A percentile compares a stretch with the other conserved stretches of the same genome.
Conservation (phyloP, 2,888 invertebrate genomes). For the Pristionchus fissidentatus region DNA sequence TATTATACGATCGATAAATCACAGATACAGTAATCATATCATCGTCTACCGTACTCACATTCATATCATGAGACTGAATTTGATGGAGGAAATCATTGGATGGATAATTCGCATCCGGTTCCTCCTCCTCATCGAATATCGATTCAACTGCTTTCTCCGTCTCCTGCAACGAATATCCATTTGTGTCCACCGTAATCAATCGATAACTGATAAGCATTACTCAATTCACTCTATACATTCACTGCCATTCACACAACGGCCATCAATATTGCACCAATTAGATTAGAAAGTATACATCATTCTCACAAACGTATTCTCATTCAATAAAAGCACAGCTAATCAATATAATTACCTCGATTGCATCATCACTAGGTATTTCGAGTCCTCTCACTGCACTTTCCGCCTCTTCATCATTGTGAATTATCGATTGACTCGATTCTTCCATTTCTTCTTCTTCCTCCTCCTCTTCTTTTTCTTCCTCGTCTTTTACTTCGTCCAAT, state of each 20-base stretch:
- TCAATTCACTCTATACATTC: background rate
- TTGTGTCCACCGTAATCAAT: background rate
- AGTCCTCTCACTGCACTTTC: slow-evolving; percentile 39
- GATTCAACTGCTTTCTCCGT: slow-evolving; percentile 55
- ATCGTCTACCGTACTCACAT: background rate
- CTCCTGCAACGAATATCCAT: slow-evolving; percentile 51
- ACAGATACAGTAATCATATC: background rate
- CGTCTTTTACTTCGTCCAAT: background rate
- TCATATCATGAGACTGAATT: background rate
- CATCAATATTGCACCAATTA: too few species aligned
- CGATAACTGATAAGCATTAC: background rate
- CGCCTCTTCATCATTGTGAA: slow-evolving; percentile 32
- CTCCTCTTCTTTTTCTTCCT: background rate
- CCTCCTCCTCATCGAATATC: slow-evolving; percentile 59
- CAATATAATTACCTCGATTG: background rate
- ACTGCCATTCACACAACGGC: slow-evolving; percentile 10
- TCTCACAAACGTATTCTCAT: background rate
- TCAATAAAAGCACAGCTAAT: background rate
- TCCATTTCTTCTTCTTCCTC: slow-evolving; percentile 17
- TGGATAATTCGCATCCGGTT: slow-evolving; percentile 54
- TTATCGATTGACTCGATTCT: slow-evolving; percentile 7
- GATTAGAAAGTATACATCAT: background rate
- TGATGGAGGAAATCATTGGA: slow-evolving; percentile 49
- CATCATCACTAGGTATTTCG: background rate
- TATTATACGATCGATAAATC: background rate